Base-by-base conservation (phyloP, 2,113 vertebrate genomes). In the Struthidea cinerea region DNA sequence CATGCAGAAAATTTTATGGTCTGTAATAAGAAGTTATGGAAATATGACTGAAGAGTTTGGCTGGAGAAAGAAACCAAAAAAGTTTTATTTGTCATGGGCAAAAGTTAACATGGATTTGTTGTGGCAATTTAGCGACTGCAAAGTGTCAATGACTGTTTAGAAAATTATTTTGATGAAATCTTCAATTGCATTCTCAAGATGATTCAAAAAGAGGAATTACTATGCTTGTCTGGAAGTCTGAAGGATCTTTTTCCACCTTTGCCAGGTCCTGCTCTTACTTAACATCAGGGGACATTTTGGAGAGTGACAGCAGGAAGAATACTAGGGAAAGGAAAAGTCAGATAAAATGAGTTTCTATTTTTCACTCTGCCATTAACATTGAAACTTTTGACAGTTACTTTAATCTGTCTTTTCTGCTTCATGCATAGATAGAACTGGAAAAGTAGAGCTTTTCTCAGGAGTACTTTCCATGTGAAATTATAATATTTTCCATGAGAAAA, bases 321-420 rank as follows among this genome's bases (percentile, higher is more conserved):
- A 46, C 15, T 57, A 83, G 26, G 32, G 32, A 96, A 47, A 68
- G 18, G 17, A 23, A 60, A 84, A 95, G 15, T 22, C 76, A 92
- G 56, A 61, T 82, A 75, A 93, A 91, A 91, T 41, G 1, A 84
- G 56, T 67, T 94, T 87, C 68, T 94, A 82, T 84, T 84, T 93
- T 96, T 90, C 9, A 77, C 76, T 92, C 68, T 26, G 47, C 50
- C 84, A 32, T 70, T 93, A 63, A 81, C 52, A 67, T 30, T 86
- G 79, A 93, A 86, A 94, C 55, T 84, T 94, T 35, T 90, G 94
- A 90, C 75, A 92, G 68, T 80, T 93, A 27, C 30, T 94, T 94
- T 93, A 88, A 67, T 86, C 35, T 93, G 9, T 71, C 50, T 91
- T 87, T 85, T 93, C 61, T 91, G 49, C 80, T 65, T 64, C 50